Evolutionary conservation across 2,888 invertebrate genomes (phyloP).

Genomic region (Anagyrus pseudococci): DNA sequence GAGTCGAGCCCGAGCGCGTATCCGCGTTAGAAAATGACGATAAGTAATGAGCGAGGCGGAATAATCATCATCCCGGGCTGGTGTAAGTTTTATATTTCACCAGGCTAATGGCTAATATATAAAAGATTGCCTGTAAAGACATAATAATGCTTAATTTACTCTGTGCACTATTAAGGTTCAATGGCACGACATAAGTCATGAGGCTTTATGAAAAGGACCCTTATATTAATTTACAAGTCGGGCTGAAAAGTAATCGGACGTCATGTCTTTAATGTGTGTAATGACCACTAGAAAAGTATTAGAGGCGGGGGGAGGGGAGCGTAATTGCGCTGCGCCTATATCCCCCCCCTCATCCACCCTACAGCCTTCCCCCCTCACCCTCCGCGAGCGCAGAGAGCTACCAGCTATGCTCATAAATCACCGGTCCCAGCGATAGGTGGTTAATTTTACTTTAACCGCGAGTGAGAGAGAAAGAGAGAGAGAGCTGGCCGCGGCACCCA

Average conservation of each 20-base stretch:
- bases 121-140: conserved; percentile 14
- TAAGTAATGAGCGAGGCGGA: no score
- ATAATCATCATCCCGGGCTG: no score
- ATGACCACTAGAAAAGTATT: conserved; percentile 35
- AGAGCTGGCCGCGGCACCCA: conserved; percentile 3
- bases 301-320: conserved; percentile 21
- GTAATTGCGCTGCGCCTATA: conserved; percentile 24
- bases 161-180: conserved; percentile 1
- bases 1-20: no score
- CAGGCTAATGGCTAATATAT: conserved; percentile 10
- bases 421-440: conserved; percentile 30
- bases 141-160: conserved; percentile 7
- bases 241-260: conserved; percentile 31
- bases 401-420: conserved; percentile 28
- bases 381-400: conserved; percentile 6
- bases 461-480: conserved; percentile 11
- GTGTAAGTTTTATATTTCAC: no score
- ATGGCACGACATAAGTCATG: conserved; percentile 12
- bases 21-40: no score
- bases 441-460: conserved; percentile 34
- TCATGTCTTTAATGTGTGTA: conserved; percentile 34
- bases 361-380: no score
- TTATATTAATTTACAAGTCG: conserved; percentile 31
- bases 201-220: conserved; percentile 13
- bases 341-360: not conserved